Conservation (phyloP, 2,888 invertebrate genomes). For the Magallana nippona region DNA sequence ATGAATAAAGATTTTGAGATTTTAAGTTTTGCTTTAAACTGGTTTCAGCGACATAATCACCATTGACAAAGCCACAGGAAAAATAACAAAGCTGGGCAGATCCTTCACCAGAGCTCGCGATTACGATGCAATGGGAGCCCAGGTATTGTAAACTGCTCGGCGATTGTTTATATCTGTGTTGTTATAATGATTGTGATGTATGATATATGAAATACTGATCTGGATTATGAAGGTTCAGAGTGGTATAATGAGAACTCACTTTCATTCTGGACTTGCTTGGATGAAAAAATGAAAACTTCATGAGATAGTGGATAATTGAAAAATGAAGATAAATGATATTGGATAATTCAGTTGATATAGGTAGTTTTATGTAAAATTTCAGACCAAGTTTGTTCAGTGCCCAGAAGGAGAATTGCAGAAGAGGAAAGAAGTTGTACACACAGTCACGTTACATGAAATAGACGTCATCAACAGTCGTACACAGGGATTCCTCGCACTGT, state of each 20-base stretch:
- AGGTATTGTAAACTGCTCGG: constrained; percentile 77
- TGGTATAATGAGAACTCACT: no score
- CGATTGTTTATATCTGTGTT: no score
- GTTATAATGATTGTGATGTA: neutral
- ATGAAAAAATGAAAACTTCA: neutral
- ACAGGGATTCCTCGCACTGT: constrained; percentile 97
- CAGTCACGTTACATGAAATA: constrained; percentile 98
- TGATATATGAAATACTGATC: no score
- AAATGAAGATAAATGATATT: no score
- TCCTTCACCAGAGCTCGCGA: constrained; percentile 97
- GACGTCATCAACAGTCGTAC: constrained; percentile 99
- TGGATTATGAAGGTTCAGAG: no score
- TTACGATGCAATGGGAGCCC: constrained; percentile 96
- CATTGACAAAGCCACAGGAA: constrained; percentile 98
- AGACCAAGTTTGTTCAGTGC: constrained; percentile 94
- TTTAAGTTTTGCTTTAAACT: no score
- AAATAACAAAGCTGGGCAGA: constrained; percentile 92
- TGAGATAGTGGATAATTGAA: no score
- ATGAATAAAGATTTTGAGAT: no score
- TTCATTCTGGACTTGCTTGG: no score
- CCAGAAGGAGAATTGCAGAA: constrained; percentile 99
- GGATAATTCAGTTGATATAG: neutral
- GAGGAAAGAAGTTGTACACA: constrained; percentile 97
- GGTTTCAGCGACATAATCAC: constrained; percentile 92
- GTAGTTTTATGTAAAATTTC: constrained; percentile 36